Evolutionary conservation across 2,888 invertebrate species (phyloP).

Genomic region (Parnassius orleans): DNA sequence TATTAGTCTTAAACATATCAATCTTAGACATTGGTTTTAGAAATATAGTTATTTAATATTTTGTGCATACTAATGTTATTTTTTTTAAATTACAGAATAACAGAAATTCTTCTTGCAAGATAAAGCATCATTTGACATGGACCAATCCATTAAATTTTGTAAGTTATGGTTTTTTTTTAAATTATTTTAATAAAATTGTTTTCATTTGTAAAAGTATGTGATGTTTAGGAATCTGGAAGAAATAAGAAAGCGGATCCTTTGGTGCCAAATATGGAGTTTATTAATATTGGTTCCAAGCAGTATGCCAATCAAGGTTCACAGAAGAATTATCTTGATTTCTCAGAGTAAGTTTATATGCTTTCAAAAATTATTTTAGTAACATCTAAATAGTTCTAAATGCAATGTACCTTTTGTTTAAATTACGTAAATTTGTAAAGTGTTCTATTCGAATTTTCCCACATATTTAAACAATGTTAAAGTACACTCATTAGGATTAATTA

Average conservation of each 20-base stretch:
- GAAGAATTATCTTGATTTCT: constrained; percentile 65
- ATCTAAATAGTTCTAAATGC: too few species aligned
- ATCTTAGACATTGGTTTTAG: too few species aligned
- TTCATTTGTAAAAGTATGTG: constrained; percentile 12
- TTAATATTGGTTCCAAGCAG: constrained; percentile 55
- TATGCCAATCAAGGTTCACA: constrained; percentile 47
- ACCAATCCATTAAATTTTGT: constrained; percentile 59
- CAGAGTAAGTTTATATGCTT: constrained; percentile 56
- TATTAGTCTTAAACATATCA: neutral
- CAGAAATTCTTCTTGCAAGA: constrained; percentile 41
- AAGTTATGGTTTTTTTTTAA: constrained; percentile 38
- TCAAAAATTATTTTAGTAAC: too few species aligned
- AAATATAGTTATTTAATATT: too few species aligned
- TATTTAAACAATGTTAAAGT: too few species aligned
- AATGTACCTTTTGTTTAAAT: too few species aligned
- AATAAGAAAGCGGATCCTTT: constrained; percentile 59
- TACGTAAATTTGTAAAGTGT: too few species aligned
- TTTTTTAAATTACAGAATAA: constrained; percentile 46
- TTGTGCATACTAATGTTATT: neutral
- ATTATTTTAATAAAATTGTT: neutral
- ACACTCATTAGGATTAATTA: too few species aligned
- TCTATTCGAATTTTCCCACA: too few species aligned
- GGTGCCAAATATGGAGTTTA: constrained; percentile 65
- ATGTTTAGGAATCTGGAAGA: constrained; percentile 48
- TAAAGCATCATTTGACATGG: constrained; percentile 57